A percentile compares a stretch with the other conserved stretches of the same genome.
Evolutionary conservation across 1,140 invertebrate species (phyloP).

Genomic region (Eupeodes corollae): DNA sequence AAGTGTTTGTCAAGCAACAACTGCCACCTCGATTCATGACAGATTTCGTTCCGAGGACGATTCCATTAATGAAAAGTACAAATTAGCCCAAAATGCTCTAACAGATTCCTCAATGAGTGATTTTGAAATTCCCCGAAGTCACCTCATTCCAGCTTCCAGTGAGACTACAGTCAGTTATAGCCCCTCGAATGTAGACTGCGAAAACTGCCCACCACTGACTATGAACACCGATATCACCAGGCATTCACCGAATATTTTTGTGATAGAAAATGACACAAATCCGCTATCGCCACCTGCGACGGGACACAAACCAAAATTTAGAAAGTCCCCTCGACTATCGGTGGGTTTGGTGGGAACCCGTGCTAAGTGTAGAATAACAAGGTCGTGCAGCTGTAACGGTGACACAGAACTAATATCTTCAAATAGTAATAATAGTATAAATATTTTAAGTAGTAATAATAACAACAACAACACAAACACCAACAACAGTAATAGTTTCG

Average conservation of each 20-base stretch:
- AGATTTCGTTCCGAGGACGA: conserved; percentile 29
- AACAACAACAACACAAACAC: conserved; percentile 3
- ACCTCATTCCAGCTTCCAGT: conserved; percentile 8
- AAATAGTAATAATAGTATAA: not conserved
- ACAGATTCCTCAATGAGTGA: conserved; percentile 15
- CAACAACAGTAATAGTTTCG: conserved; percentile 3
- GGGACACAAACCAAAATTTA: conserved; percentile 28
- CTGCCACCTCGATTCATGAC: conserved; percentile 26
- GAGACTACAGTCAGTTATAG: conserved; percentile 11
- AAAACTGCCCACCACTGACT: not conserved
- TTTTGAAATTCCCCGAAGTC: conserved; percentile 22
- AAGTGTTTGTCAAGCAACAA: conserved; percentile 16
- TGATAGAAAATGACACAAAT: conserved; percentile 24
- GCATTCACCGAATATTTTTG: conserved; percentile 12
- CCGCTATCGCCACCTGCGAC: conserved; percentile 11
- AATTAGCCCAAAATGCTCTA: not conserved
- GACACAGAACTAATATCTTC: conserved; percentile 2
- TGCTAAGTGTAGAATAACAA: conserved; percentile 7
- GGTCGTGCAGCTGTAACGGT: conserved; percentile 22
- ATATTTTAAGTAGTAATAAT: not conserved
- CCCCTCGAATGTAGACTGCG: not conserved
- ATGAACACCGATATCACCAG: not conserved
- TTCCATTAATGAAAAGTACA: conserved; percentile 4
- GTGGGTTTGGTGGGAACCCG: not conserved
- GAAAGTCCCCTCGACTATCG: conserved; percentile 16